These are phyloP conservation scores for Xestia c-nigrum DNA, from an alignment of 2,888 invertebrate genomes.

Conservation along the genomic window DNA sequence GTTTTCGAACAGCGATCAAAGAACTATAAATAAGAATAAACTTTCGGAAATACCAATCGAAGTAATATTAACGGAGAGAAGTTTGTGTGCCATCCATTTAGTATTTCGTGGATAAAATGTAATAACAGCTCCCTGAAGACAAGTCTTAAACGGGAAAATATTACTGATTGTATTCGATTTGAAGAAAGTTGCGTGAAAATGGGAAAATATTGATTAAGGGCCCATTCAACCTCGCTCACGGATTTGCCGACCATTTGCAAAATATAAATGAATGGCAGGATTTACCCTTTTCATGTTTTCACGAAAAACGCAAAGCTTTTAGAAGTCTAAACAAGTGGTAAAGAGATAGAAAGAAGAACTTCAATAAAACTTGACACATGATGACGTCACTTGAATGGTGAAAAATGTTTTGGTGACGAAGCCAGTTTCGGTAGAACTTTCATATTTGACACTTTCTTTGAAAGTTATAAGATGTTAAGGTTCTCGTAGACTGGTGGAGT, in stretches of 20 bases:
- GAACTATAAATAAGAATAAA: conserved; percentile 37
- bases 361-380: conserved; percentile 68
- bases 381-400: conserved; percentile 59
- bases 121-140: conserved; percentile 28
- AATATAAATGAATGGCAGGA: conserved; percentile 51
- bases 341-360: conserved; percentile 43
- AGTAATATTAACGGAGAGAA: conserved; percentile 38
- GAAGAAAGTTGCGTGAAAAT: conserved; percentile 43
- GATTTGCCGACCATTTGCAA: conserved; percentile 40
- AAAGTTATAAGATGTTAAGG: conserved; percentile 9
- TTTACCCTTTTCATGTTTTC: conserved; percentile 43
- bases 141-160: conserved; percentile 44
- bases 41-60: conserved; percentile 31
- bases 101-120: conserved; percentile 43
- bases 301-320: conserved; percentile 33
- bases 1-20: conserved; percentile 23
- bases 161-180: conserved; percentile 48
- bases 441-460: conserved; percentile 13
- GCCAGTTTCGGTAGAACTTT: conserved; percentile 52
- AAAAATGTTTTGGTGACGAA: conserved; percentile 52
- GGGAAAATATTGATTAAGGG: conserved; percentile 51
- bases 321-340: conserved; percentile 31
- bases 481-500: conserved; percentile 35
- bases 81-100: conserved; percentile 37
- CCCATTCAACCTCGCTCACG: conserved; percentile 34